Conservation (phyloP, 1,140 invertebrate genomes). For the Phymorhynchus buccinoides region DNA sequence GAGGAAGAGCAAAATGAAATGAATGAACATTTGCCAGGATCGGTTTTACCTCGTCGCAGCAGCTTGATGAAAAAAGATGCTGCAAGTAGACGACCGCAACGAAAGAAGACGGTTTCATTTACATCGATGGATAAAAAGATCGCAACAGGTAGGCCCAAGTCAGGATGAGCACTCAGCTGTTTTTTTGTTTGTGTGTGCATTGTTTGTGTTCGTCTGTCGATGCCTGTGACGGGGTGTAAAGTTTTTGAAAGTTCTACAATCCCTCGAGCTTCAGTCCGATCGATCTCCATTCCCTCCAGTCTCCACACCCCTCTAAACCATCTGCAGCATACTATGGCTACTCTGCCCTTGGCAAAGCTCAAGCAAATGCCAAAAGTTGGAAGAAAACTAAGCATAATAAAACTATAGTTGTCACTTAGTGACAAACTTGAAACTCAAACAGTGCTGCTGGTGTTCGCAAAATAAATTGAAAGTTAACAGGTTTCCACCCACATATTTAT, state of each 20-base stretch:
- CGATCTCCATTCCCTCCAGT: not conserved
- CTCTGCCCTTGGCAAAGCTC: no score
- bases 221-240: not conserved
- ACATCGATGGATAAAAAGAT: slow-evolving; percentile 73
- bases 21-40: slow-evolving; percentile 41
- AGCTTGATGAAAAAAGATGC: slow-evolving; percentile 64
- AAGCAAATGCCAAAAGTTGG: no score
- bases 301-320: not conserved
- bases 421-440: no score
- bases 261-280: not conserved
- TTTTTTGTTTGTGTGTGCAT: not conserved
- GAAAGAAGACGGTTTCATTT: slow-evolving; percentile 71
- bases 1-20: slow-evolving; percentile 36
- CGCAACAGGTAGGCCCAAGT: slow-evolving; percentile 72
- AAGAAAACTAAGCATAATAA: no score
- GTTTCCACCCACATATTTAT: no score
- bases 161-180: not conserved
- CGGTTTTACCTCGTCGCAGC: slow-evolving; percentile 56
- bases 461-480: no score
- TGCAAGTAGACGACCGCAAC: slow-evolving; percentile 52
- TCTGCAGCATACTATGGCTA: not conserved
- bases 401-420: no score
- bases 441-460: no score
- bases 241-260: not conserved
- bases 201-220: not conserved